Evolutionary conservation across 2,113 vertebrate genomes (phyloP).

Genomic region (Geococcyx californianus): DNA sequence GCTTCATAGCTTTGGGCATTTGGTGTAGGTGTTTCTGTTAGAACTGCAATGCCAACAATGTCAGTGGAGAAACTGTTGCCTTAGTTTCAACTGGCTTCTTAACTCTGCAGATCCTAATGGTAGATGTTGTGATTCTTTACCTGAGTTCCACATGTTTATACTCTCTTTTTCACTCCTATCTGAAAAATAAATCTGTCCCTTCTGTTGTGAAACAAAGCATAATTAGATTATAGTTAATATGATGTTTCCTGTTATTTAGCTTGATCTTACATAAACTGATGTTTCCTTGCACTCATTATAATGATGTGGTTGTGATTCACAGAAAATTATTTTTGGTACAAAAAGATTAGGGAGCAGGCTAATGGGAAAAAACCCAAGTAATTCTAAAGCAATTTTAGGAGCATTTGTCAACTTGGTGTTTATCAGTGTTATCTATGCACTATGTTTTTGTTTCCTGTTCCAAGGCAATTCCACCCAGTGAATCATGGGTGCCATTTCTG

Average conservation of each 20-base stretch:
- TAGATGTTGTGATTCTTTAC: background rate
- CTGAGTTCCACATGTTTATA: background rate
- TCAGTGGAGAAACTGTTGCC: background rate
- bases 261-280: background rate
- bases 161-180: background rate
- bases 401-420: background rate
- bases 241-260: background rate
- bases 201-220: background rate
- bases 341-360: background rate
- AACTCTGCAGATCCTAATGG: background rate
- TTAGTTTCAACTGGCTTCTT: background rate
- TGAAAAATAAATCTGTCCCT: background rate
- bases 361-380: background rate
- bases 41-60: background rate
- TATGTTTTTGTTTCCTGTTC: background rate
- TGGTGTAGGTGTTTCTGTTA: background rate
- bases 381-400: slow-evolving; percentile 3
- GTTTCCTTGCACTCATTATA: background rate
- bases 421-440: background rate
- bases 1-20: background rate
- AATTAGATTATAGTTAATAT: background rate
- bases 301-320: background rate
- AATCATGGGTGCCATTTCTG: background rate
- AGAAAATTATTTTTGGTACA: background rate
- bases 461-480: background rate